Evolutionary conservation across 2,888 invertebrate genomes (phyloP), one percentile per base, ranked within the genome.

Genomic region (Cantharis rufa): DNA sequence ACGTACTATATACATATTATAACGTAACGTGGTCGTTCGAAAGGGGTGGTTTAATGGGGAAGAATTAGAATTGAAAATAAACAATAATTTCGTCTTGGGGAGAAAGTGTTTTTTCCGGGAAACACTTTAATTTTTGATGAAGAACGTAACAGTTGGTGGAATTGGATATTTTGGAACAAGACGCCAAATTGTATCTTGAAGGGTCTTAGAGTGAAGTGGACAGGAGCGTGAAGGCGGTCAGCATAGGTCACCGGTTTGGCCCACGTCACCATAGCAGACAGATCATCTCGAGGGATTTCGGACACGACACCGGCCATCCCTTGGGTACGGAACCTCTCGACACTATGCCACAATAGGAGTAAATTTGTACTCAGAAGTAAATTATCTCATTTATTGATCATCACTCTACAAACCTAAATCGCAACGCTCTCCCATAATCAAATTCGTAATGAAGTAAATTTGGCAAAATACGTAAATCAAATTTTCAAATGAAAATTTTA

Each of bases 221-320:
- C 80, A 80, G 79, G 75, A 76, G 74, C 78, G 80, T 82, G 83
- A 83, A 82, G 81, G 82, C 82, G 83, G 83, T 83, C 82, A 82
- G 81, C 84, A 80, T 83, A 85, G 86, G 86, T 86, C 85, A 85
- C 83, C 84, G 83, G 81, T 82, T 79, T 82, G 81, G 83, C 85
- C 86, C 85, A 85, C 85, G 85, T 87, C 86, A 87, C 81, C 81
- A 79, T 81, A 81, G 82, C 80, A 83, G 86, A 86, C 86, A 84
- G 84, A 81, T 74, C 81, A 82, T 86, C 87, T 82, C 85, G 71
- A 66, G 86, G 83, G 86, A 85, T 82, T 71, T 76, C 78, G 79
- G 81, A 81, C 85, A 85, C 85, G 86, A 85, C 85, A 85, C 81
- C 83, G 81, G 77, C 78, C 75, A 82, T 84, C 82, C 85, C 77